Conservation (phyloP, 2,113 vertebrate species). For the Sakesphorus luctuosus region DNA sequence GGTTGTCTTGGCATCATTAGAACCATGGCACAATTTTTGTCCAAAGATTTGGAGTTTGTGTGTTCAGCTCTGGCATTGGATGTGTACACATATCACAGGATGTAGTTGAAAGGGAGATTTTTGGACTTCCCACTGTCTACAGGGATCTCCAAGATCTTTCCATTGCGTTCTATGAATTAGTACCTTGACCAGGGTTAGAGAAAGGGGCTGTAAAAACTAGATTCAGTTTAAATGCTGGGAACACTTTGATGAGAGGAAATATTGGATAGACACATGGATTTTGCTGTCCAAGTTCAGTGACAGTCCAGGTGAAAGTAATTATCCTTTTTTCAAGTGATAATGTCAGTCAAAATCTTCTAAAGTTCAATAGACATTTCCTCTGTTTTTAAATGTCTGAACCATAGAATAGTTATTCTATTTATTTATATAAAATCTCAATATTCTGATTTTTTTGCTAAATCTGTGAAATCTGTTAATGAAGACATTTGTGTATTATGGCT, state of each 20-base stretch:
- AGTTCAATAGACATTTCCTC: not conserved
- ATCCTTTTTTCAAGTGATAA: not conserved
- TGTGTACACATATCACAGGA: not conserved
- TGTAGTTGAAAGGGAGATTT: not conserved
- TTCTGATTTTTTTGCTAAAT: not conserved
- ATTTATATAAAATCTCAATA: not conserved
- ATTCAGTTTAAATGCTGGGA: not conserved
- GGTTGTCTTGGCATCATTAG: not conserved
- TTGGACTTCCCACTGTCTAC: not conserved
- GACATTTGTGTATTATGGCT: not conserved
- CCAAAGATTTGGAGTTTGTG: not conserved
- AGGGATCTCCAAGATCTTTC: not conserved
- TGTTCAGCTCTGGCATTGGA: fast-evolving
- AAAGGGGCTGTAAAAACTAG: not conserved
- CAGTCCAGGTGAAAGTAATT: not conserved
- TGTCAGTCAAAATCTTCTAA: not conserved
- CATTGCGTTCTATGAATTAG: not conserved
- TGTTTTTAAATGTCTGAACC: not conserved
- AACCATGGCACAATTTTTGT: not conserved
- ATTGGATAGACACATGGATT: fast-evolving
- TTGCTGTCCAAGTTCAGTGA: not conserved
- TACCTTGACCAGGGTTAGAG: not conserved
- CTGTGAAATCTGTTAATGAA: not conserved
- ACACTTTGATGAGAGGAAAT: not conserved
- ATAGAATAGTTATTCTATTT: not conserved